A percentile compares a stretch with the other conserved stretches of the same genome.
These are phyloP conservation scores for Himalopsyche tibetana DNA, from an alignment of 2,888 invertebrate species.

Conservation along the genomic window DNA sequence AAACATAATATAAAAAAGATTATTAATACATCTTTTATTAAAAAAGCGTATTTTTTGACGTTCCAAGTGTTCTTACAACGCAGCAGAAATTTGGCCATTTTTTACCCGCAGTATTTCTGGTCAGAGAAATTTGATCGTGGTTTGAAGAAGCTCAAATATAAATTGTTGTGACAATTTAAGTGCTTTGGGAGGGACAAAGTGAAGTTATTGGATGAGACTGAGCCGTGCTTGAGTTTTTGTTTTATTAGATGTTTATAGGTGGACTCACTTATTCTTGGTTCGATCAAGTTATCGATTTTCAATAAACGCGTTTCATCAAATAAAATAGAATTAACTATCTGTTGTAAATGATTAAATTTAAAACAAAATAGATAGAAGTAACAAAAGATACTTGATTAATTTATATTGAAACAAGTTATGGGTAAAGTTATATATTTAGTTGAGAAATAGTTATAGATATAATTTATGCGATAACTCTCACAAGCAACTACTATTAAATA, in stretches of 20 bases:
- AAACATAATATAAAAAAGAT: no score
- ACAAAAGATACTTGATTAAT: no score
- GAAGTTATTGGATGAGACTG: conserved; percentile 47
- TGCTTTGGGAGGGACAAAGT: conserved; percentile 48
- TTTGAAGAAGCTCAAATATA: conserved; percentile 50
- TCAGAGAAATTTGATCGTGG: conserved; percentile 49
- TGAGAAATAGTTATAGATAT: no score
- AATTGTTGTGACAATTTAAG: conserved; percentile 59
- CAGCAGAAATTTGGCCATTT: neutral
- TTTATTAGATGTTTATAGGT: conserved; percentile 42
- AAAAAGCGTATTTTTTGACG: no score
- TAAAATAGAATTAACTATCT: neutral
- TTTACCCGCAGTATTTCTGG: conserved; percentile 28
- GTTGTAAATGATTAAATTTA: neutral
- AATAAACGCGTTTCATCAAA: neutral
- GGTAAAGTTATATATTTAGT: no score
- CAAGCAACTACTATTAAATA: no score
- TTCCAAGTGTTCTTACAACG: no score
- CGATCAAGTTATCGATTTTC: conserved; percentile 38
- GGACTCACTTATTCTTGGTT: conserved; percentile 28
- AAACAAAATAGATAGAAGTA: neutral
- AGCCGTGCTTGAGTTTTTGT: conserved; percentile 31
- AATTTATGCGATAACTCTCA: no score
- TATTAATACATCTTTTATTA: no score
- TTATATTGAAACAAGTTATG: no score